phyloP scores from a whole-genome alignment of 2,888 invertebrate species.

The Crematogaster levior region DNA sequence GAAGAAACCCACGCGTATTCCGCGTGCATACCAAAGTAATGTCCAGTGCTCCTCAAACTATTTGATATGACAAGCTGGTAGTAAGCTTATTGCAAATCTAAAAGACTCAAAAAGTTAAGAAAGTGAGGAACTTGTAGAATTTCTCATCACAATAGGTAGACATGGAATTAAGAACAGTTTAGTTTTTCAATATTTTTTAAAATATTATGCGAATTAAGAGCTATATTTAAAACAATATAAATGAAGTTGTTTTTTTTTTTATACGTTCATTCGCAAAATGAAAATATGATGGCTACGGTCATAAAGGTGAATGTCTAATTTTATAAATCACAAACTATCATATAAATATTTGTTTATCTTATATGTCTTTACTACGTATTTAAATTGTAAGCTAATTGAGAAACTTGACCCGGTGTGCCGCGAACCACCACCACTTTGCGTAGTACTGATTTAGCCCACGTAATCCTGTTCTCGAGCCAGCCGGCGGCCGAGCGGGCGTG shows the following conservation, averaged over 20 bases:
- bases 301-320: neutral
- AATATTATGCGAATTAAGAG: neutral
- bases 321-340: neutral
- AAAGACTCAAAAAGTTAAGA: neutral
- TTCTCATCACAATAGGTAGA: neutral
- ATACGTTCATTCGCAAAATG: neutral
- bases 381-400: slow-evolving; percentile 29
- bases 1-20: slow-evolving; percentile 70
- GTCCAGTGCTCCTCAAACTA: slow-evolving; percentile 37
- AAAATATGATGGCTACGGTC: neutral
- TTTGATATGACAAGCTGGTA: neutral
- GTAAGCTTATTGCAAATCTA: neutral
- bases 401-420: slow-evolving; percentile 10
- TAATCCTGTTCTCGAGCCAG: slow-evolving; percentile 65
- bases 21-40: slow-evolving; percentile 66
- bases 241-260: neutral
- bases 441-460: slow-evolving; percentile 60
- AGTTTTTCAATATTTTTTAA: neutral
- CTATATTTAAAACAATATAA: neutral
- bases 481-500: slow-evolving; percentile 54
- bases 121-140: neutral
- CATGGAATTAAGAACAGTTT: neutral
- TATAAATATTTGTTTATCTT: neutral
- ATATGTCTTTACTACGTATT: neutral
- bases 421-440: slow-evolving; percentile 1